Base-by-base conservation (phyloP, 23 tunicate genomes). In the Styela plicata region DNA sequence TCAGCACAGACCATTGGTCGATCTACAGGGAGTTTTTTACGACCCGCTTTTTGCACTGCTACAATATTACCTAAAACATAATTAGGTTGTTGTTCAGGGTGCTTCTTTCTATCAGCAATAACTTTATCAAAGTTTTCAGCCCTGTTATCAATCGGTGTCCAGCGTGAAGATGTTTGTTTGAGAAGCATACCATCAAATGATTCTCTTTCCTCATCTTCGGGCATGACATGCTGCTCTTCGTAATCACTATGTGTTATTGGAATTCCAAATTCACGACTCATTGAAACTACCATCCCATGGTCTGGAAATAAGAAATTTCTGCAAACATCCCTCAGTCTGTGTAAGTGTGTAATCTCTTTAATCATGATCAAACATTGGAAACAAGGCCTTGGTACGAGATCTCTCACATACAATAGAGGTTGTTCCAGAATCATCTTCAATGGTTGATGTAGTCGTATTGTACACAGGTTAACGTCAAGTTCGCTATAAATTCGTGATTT, bases 251-350 rank as follows among this genome's bases (percentile, higher is more conserved):
- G 83, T 1, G 98, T 93, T 0, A 93, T 82, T 7, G 98, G 90
- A 62, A 93, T 69, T 2, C 98, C 98, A 52, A 93, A 86, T 68
- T 93, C 98, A 27, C 90, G 57, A 84, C 90, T 88, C 89, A 93
- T 78, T 3, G 89, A 82, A 66, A 88, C 70, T 31, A 93, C 87
- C 98, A 93, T 93, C 52, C 85, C 93, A 5, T 87, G 65, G 2
- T 84, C 78, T n/a, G 98, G 98, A 61, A 93, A 93, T 7, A 87
- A 76, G 70, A 78, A 69, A 37, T 87, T 79, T 24, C 70, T 73
- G 2, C 78, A 62, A 17, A 93, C 90, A 70, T 93, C 93, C 0
- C 89, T 86, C 37, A 93, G 32, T 1, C 85, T 65, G 30, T 36
- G 64, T 2, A 85, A 24, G 52, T 82, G 33, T 1, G 80, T 79